Percentiles rank a stretch among this genome's conserved stretches.
phyloP scores from a whole-genome alignment of 2,797 vertebrate species.

The Falco concolor region DNA sequence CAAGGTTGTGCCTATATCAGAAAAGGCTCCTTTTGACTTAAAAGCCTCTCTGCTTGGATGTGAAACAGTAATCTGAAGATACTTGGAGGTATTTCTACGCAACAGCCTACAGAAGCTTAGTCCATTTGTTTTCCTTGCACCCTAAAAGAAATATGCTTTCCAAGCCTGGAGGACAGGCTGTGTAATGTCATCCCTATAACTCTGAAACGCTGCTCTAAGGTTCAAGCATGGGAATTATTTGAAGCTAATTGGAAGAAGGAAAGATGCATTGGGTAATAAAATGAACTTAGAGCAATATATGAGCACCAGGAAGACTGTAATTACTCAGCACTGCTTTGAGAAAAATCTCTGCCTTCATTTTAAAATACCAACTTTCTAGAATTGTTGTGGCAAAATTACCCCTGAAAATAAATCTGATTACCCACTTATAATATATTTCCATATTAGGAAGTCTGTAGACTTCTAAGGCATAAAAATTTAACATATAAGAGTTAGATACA shows the following conservation, averaged over 20 bases:
- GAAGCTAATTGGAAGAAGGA: background rate
- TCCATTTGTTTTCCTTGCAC: background rate
- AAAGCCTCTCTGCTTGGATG: background rate
- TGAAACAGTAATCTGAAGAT: background rate
- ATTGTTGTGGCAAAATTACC: background rate
- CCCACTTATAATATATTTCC: background rate
- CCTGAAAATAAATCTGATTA: background rate
- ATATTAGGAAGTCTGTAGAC: background rate
- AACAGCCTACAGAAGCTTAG: background rate
- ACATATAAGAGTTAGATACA: background rate
- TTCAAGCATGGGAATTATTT: background rate
- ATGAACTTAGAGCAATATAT: background rate
- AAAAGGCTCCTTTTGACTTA: background rate
- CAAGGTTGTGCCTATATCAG: background rate
- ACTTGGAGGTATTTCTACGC: background rate
- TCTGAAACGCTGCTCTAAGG: background rate
- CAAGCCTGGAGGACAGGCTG: background rate
- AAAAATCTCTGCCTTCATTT: background rate
- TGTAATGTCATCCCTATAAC: background rate
- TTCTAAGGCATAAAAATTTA: background rate
- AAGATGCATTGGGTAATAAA: background rate
- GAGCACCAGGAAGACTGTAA: background rate
- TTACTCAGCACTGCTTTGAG: background rate
- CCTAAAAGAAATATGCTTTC: background rate
- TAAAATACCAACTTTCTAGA: background rate